Conservation (phyloP, 2,113 vertebrate species). For the Ondatra zibethicus region DNA sequence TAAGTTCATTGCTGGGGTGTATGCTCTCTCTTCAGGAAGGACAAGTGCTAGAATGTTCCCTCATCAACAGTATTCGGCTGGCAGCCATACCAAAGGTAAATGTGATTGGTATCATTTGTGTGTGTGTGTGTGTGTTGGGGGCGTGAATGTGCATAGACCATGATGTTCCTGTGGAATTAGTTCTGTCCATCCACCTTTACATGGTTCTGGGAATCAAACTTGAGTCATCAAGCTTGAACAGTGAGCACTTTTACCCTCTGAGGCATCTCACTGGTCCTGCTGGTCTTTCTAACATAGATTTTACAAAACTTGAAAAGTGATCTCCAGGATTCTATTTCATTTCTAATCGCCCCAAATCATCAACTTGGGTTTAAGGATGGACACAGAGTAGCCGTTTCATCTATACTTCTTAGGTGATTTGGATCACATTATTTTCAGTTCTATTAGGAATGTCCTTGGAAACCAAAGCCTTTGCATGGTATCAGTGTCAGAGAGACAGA, state of each 20-base stretch:
- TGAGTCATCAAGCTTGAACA: no score
- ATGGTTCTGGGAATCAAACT: not conserved
- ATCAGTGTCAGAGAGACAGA: not conserved
- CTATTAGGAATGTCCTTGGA: not conserved
- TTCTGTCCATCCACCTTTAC: not conserved
- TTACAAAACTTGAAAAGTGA: constrained; percentile 21
- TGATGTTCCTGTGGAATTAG: not conserved
- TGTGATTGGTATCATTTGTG: not conserved
- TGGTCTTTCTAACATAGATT: constrained; percentile 47
- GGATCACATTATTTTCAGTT: not conserved
- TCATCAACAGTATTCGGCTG: constrained; percentile 97
- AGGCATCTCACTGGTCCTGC: not conserved
- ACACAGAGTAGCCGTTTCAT: not conserved
- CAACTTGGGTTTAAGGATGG: not conserved
- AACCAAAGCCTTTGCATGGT: not conserved
- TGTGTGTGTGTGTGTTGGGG: not conserved
- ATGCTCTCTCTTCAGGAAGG: constrained; percentile 92
- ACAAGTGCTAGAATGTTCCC: constrained; percentile 97
- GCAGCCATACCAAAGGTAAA: constrained; percentile 94
- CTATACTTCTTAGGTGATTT: constrained; percentile 24
- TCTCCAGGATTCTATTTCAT: not conserved
- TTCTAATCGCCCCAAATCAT: not conserved
- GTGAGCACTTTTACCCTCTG: no score
- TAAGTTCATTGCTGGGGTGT: constrained; percentile 39
- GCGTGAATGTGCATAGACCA: no score